phyloP scores from a whole-genome alignment of 2,797 vertebrate genomes.

The Chaetodon trifasciatus region DNA sequence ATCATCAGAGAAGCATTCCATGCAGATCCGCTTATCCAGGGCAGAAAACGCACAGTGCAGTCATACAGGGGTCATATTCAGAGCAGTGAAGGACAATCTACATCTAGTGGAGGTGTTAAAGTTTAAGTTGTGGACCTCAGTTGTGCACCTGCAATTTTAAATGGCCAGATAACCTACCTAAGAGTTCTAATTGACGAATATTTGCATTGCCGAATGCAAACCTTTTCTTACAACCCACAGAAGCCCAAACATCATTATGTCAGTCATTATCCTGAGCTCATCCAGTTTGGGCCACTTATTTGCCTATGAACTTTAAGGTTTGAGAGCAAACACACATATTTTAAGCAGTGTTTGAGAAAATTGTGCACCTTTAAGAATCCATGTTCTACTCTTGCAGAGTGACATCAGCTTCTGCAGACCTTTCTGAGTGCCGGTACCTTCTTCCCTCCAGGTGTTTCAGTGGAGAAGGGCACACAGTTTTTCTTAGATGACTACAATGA shows the following conservation, averaged over 20 bases:
- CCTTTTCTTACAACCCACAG: not conserved
- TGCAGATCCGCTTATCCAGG: slow-evolving; percentile 6
- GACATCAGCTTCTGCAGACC: slow-evolving; percentile 23
- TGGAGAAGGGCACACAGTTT: not conserved
- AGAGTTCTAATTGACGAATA: slow-evolving; percentile 1
- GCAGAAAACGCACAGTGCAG: not conserved
- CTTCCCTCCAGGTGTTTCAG: slow-evolving; percentile 14
- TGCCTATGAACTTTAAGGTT: not conserved
- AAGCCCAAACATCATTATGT: slow-evolving; percentile 21
- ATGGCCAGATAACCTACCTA: not conserved
- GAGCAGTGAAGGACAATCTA: slow-evolving; percentile 17
- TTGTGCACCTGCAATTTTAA: slow-evolving; percentile 11
- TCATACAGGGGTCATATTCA: slow-evolving; percentile 11
- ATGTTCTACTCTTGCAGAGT: slow-evolving; percentile 18
- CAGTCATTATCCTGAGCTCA: too few relatives aligned
- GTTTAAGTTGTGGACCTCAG: slow-evolving; percentile 6
- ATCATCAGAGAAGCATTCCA: not conserved
- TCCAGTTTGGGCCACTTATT: not conserved
- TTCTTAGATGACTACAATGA: slow-evolving; percentile 11
- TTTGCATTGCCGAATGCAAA: not conserved
- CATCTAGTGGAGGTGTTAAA: not conserved
- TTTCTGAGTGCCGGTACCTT: slow-evolving; percentile 3
- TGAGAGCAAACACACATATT: slow-evolving; percentile 16
- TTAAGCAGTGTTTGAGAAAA: too few relatives aligned
- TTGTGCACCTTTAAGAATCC: slow-evolving; percentile 19